phyloP scores from a whole-genome alignment of 2,888 invertebrate genomes.

The Melanchra persicariae region DNA sequence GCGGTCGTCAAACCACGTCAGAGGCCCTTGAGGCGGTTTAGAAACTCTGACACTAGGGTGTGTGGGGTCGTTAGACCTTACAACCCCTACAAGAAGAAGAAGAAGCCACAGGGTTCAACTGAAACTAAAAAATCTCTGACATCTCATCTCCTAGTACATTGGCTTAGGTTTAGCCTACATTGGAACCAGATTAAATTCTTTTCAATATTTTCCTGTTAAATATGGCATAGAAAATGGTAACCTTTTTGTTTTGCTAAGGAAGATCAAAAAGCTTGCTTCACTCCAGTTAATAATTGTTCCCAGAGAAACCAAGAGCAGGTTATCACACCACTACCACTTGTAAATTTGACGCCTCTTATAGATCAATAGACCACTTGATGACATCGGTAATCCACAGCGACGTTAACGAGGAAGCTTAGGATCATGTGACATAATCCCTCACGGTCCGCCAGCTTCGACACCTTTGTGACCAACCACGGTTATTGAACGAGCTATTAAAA shows the following conservation, averaged over 20 bases:
- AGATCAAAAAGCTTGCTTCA: not conserved
- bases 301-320: not conserved
- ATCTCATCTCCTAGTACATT: too few species aligned
- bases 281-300: not conserved
- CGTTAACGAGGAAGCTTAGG: conserved; percentile 29
- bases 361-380: conserved; percentile 6
- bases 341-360: not conserved
- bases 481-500: conserved; percentile 12
- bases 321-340: not conserved
- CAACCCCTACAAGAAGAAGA: too few species aligned
- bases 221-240: not conserved
- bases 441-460: conserved; percentile 28
- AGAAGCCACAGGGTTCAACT: too few species aligned
- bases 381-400: conserved; percentile 30
- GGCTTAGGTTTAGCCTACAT: too few species aligned
- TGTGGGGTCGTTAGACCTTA: too few species aligned
- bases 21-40: too few species aligned
- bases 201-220: not conserved
- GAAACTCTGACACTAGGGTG: too few species aligned
- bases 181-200: not conserved
- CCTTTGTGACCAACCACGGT: conserved; percentile 19
- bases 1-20: too few species aligned
- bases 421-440: conserved; percentile 48
- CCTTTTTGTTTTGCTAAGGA: not conserved
- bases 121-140: too few species aligned